Base-by-base conservation (phyloP, 2,797 vertebrate genomes). In the Lagodon rhomboides region DNA sequence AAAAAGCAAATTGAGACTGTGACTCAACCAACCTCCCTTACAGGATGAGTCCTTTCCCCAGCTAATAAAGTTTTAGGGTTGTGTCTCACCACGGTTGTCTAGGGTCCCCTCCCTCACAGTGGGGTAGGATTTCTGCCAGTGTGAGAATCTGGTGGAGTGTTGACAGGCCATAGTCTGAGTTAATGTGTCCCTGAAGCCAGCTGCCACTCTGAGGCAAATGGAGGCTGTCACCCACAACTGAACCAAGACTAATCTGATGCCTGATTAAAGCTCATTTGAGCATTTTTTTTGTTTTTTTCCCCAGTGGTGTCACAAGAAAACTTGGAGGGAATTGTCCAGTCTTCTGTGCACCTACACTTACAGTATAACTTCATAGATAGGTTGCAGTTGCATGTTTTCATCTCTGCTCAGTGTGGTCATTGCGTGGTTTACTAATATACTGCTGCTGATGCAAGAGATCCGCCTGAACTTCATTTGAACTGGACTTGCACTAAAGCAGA, bases 171-270 rank as follows among this genome's bases (percentile, higher is more conserved):
- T 85, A 91, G 85, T 88, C 81, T 87, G 85, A 90, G 92, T 83
- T 90, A 91, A 94, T 94, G 89, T 93, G 88, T 91, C 90, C 82
- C 87, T 90, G 91, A 91, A 91, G 87, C 92, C 89, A 93, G 91
- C 90, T 93, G 93, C 89, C 90, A 90, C 90, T 91, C 87, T 82
- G 74, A 79, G 73, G 89, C 83, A 86, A 91, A 91, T 87, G 77
- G 84, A 92, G 71, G 73, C 91, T 86, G 83, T 91, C 91, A 93
- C 85, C 87, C 88, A 85, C 90, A 87, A 82, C 85, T 90, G 87
- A 93, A 91, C 88, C 89, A 65, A 70, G 76, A 93, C 90, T 87
- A 92, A 94, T 92, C 87, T 89, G 89, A 84, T 73, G 85, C 83
- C 56, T 90, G 84, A 92, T 94, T 92, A 88, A 91, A 89, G 66